Base-by-base conservation (phyloP, 2,888 invertebrate species). In the Rhorus exstirpatorius region DNA sequence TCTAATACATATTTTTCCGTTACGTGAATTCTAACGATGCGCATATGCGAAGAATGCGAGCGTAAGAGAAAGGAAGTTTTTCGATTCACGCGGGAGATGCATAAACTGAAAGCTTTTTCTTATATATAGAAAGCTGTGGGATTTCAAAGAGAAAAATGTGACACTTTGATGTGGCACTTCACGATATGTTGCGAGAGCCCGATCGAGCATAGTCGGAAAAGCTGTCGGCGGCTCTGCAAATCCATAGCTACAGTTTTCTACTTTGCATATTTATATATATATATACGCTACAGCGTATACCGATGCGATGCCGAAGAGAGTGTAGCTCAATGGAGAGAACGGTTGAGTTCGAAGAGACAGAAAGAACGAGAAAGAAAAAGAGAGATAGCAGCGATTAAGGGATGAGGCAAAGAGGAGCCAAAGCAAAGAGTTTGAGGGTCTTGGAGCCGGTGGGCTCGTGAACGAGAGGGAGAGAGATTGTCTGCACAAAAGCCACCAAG, bases 401-500 rank as follows among this genome's bases (percentile, higher is more conserved):
- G 61, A 76, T 67, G 63, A 67, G 31, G 19, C 49, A 53, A 46
- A 53, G 44, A 67, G 71, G 49, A 38, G 76, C 53, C 74, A 51
- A 70, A 70, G 81, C 70, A 68, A 80, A 76, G 79, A 75, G 72
- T 81, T 67, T 70, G 55, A 65, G 63, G 72, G 83, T 51, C 71
- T 55, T 65, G 72, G 46, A 58, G 60, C 51, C 67, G 55, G 60
- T 49, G 46, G 68, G 68, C 38, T 76, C 38, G 74, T 19, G 8
- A 75, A 75, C 26, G 53, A 75, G 63, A 68, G 61, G 51, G 79
- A 58, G 26, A 7, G 70, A 70, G 35, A 53, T 55, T 8, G 76
- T 77, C 74, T 78, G 74, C 49, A 70, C 67, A 71, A 82, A 82
- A 79, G 82, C 70, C 63, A 75, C 78, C 74, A 58, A 75, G 82